Evolutionary conservation across 2,113 vertebrate genomes (phyloP), one percentile per base, ranked within the genome.

Genomic region (Chroicocephalus ridibundus): DNA sequence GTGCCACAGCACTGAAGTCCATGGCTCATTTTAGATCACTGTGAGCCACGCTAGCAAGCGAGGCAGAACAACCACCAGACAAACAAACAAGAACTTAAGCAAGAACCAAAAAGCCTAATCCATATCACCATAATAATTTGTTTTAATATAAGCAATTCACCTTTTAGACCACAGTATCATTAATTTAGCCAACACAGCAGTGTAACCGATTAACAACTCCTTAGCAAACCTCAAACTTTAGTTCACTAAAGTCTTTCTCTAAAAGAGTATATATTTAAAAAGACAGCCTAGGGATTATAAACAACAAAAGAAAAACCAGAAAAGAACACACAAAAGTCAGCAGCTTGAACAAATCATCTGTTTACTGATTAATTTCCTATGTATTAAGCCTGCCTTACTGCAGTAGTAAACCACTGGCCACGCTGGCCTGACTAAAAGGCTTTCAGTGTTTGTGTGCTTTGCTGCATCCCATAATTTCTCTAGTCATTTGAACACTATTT

Each of bases 401-500:
- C 66, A 88, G 55, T 5, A 88, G 52, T 88, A 80, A 88, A 83
- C 22, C 55, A 95, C 65, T 91, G 90, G 68, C 32, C 2, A 6
- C 26, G 25, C 47, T 20, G 78, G 81, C 34, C 70, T 61, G 55
- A 86, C 90, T 93, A 68, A 81, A 94, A 96, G 38, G 49, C 90
- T 91, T 34, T 58, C 51, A 31, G 49, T 13, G 49, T 94, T 88
- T 55, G 58, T 80, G 78, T 92, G 86, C 80, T 93, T 65, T 17
- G 86, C 91, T 81, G 72, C 91, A 90, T 95, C 90, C 90, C 60
- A 20, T 92, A 78, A 89, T 88, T 94, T 81, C 92, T 95, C 40
- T 60, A 79, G 95, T 97, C 82, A 98, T 97, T 94, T 97, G 97
- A 98, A 98, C 95, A 96, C 93, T 94, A 97, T 98, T 96, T 96